phyloP scores from a whole-genome alignment of 2,797 vertebrate genomes.

The Sylvia borin region DNA sequence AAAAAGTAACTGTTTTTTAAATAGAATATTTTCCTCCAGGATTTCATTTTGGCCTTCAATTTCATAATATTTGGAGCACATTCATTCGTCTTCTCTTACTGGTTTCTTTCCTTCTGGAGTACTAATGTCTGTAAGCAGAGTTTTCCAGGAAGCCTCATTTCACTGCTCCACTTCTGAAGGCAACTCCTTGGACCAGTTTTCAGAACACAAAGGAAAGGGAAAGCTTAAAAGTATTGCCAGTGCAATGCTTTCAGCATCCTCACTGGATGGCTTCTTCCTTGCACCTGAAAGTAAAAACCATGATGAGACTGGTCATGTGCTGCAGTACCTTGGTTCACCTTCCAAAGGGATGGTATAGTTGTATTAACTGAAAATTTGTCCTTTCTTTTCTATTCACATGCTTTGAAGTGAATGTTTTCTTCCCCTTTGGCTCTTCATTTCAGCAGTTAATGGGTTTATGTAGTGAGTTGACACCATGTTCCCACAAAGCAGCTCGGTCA shows the following conservation, averaged over 20 bases:
- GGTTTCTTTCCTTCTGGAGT: background rate
- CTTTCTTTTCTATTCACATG: background rate
- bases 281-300: background rate
- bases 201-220: background rate
- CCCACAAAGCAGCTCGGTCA: background rate
- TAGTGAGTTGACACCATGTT: background rate
- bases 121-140: background rate
- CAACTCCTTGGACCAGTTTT: background rate
- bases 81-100: background rate
- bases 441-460: background rate
- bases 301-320: background rate
- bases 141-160: slow-evolving; percentile 40
- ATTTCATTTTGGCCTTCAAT: background rate
- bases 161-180: background rate
- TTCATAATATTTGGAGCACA: background rate
- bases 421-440: background rate
- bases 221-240: background rate
- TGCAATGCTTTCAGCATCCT: background rate
- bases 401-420: background rate
- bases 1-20: no score
- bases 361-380: background rate
- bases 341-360: rapidly evolving
- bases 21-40: background rate
- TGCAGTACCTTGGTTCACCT: background rate
- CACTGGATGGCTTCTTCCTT: background rate